Conservation (phyloP, 1,140 invertebrate genomes). For the Meloidogyne exigua region DNA sequence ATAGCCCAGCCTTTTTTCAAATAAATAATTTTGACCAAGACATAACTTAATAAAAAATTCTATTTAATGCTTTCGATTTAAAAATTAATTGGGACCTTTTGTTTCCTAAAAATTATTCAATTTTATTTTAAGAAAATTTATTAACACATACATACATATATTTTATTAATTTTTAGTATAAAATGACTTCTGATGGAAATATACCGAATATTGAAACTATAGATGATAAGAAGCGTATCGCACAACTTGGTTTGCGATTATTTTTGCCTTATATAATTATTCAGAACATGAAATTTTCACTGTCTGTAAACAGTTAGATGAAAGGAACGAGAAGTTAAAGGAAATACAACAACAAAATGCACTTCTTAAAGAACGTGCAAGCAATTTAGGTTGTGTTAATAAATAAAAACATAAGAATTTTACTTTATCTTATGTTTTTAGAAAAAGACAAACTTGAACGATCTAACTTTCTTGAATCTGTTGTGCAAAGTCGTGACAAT, state of each 20-base stretch:
- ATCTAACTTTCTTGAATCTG: conserved; percentile 3
- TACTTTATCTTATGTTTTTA: conserved; percentile 1
- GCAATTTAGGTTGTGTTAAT: conserved; percentile 16
- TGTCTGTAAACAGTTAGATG: conserved; percentile 27
- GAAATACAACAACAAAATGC: conserved; percentile 23
- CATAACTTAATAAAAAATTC: too few species aligned
- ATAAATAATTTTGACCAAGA: too few species aligned
- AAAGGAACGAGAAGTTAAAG: conserved; percentile 15
- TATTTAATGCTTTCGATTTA: too few species aligned
- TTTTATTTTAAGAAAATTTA: too few species aligned
- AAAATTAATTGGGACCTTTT: too few species aligned
- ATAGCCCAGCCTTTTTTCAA: too few species aligned
- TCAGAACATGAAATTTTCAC: conserved; percentile 30
- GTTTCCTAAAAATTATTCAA: too few species aligned
- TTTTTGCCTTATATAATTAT: neutral
- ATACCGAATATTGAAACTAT: conserved; percentile 14
- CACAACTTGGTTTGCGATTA: conserved; percentile 16
- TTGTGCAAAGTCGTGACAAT: conserved; percentile 18
- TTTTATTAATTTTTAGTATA: too few species aligned
- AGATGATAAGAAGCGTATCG: conserved; percentile 25
- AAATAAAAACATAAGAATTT: too few species aligned
- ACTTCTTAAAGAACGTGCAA: conserved; percentile 16
- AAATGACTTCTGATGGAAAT: neutral
- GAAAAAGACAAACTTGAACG: conserved; percentile 29
- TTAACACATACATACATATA: too few species aligned